phyloP scores from a whole-genome alignment of 2,113 vertebrate species.

The Micronycteris hirsuta region DNA sequence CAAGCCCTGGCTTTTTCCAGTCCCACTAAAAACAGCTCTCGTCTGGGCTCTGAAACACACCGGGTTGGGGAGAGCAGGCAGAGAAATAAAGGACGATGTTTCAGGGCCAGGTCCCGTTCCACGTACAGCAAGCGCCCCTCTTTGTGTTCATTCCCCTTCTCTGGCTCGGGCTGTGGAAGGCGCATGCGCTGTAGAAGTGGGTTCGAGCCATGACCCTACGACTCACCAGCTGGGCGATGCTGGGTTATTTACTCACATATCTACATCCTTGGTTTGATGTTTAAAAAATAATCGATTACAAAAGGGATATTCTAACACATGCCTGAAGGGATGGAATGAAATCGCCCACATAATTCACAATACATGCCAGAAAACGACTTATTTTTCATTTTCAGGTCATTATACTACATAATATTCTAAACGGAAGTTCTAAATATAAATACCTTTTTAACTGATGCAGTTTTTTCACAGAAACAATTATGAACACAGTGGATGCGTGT shows the following conservation, averaged over 20 bases:
- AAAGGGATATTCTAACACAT: not conserved
- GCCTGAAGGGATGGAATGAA: not conserved
- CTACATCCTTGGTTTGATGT: not conserved
- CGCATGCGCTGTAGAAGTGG: not conserved
- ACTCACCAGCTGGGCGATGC: not conserved
- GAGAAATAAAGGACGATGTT: constrained; percentile 20
- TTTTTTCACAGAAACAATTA: not conserved
- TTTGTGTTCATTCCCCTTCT: not conserved
- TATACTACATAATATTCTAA: not conserved
- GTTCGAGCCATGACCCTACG: not conserved
- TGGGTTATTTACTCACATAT: not conserved
- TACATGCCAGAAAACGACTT: not conserved
- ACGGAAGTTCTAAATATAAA: not conserved
- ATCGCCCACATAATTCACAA: not conserved
- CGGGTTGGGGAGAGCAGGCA: constrained; percentile 71
- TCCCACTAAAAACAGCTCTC: constrained; percentile 78
- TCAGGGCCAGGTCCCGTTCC: not conserved
- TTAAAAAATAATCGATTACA: not conserved
- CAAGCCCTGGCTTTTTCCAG: constrained; percentile 77
- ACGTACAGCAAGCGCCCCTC: not conserved
- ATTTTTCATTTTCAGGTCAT: not conserved
- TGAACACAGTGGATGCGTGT: not conserved
- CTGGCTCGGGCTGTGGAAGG: not conserved
- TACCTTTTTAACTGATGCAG: not conserved
- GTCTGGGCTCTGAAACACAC: constrained; percentile 74